Evolutionary conservation across 2,888 invertebrate genomes (phyloP), one percentile per base, ranked within the genome.

Genomic region (Hedya salicella): DNA sequence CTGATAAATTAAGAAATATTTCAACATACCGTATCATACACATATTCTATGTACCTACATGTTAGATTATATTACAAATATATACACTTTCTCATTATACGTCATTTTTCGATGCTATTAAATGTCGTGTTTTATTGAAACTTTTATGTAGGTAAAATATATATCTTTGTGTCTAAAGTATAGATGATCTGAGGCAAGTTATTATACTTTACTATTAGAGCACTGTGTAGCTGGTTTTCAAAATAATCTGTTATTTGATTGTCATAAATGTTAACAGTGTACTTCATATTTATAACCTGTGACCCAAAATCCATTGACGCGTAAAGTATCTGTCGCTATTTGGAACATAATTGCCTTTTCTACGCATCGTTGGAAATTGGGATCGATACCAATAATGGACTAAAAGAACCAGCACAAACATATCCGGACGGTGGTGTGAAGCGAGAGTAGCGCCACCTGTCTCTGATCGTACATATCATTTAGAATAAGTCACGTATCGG

Each of bases 171-270:
- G 54, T 66, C 48, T 61, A 66, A 53, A 36, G 69, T 72, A 57
- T 68, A 71, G 70, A 68, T 73, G 75, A 82, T 83, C 85, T 86
- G 90, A 85, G 84, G 89, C 87, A 88, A 89, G 86, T 85, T 85
- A 80, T 67, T 67, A 62, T 62, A 46, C 16, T 25, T 67, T 57
- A 62, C 50, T 50, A 6, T 56, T 17, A 42, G 44, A 59, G 42
- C 63, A 63, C 68, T 60, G 16, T 68, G 56, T 57, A 67, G 54
- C 57, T 49, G 53, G 65, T 68, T 56, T 67, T 60, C 61, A 65
- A 57, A 42, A 56, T 36, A 46, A 57, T 48, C 56, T 67, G 59
- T 62, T 63, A 67, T 54, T 69, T 64, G 19, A 67, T 50, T 44
- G n/a, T 56, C 17, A 19, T 69, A 61, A 71, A 67, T 68, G 62